Evolutionary conservation across 37 sponge, comb jelly and placozoan species (phyloP).

Genomic region (Aphrocallistes beatrix): DNA sequence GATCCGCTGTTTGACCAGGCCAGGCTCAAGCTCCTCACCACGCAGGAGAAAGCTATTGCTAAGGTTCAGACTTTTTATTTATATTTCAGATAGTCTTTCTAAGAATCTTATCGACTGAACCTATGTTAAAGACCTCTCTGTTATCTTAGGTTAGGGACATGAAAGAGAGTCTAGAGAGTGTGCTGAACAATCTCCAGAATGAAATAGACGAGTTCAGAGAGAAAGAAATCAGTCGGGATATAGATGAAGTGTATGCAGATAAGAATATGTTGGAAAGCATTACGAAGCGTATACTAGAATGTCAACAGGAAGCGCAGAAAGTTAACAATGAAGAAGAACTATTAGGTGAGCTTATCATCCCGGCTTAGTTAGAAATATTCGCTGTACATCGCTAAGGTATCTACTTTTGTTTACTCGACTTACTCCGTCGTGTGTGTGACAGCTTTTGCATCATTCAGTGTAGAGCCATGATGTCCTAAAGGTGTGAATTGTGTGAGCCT

Average conservation of each 20-base stretch:
- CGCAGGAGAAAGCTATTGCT: constrained; percentile 55
- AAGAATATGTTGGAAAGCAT: constrained; percentile 39
- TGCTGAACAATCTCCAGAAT: constrained; percentile 27
- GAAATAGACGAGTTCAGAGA: constrained; percentile 48
- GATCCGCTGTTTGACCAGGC: constrained; percentile 87
- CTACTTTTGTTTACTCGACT: too few species aligned
- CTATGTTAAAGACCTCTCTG: neutral
- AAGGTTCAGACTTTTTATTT: neutral
- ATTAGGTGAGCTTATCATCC: constrained; percentile 23
- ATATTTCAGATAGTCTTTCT: neutral
- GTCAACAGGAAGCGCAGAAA: constrained; percentile 53
- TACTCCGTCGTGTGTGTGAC: too few species aligned
- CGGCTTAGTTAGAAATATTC: too few species aligned
- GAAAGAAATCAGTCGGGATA: constrained; percentile 38
- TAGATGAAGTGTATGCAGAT: constrained; percentile 51
- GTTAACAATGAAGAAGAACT: constrained; percentile 95
- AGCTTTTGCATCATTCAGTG: too few species aligned
- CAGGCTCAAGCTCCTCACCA: constrained; percentile 42
- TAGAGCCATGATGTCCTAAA: too few species aligned
- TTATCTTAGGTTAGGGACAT: neutral
- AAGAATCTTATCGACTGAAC: neutral
- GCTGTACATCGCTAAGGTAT: too few species aligned
- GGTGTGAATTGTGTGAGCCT: too few species aligned
- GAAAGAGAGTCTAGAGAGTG: constrained; percentile 28
- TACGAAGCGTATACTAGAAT: constrained; percentile 33